Percentiles rank a stretch among this genome's conserved stretches.
phyloP scores from a whole-genome alignment of 1,140 invertebrate genomes.

The Tetramorium parvispinum region DNA sequence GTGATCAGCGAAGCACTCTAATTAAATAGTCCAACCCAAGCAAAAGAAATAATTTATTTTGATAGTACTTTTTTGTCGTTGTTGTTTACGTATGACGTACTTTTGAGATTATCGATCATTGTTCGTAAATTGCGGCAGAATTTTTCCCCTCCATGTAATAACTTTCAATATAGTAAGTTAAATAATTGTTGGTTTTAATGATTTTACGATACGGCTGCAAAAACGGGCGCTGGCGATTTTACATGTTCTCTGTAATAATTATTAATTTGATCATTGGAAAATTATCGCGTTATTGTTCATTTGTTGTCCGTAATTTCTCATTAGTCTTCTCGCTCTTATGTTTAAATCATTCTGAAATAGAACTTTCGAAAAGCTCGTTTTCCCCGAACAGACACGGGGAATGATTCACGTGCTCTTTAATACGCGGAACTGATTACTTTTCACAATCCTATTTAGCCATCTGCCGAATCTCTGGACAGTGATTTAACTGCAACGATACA shows the following conservation, averaged over 20 bases:
- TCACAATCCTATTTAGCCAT: slow-evolving; percentile 39
- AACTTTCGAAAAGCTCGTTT: slow-evolving; percentile 25
- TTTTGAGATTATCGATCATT: neutral
- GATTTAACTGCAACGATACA: slow-evolving; percentile 35
- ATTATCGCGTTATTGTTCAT: neutral
- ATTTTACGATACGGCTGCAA: neutral
- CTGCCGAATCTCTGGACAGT: slow-evolving; percentile 32
- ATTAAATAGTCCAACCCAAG: neutral
- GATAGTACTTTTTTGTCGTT: neutral
- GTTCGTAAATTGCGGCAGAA: neutral
- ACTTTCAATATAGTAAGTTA: neutral
- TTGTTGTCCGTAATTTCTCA: neutral
- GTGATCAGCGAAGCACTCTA: neutral
- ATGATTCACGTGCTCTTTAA: slow-evolving; percentile 26
- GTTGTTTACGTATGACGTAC: neutral
- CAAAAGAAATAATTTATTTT: neutral
- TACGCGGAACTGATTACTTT: slow-evolving; percentile 46
- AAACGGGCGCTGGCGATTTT: neutral
- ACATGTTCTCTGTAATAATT: neutral
- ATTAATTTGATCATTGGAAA: slow-evolving; percentile 21
- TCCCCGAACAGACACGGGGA: neutral
- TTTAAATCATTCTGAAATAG: slow-evolving; percentile 1
- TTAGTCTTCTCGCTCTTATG: neutral
- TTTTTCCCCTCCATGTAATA: neutral
- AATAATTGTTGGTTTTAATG: slow-evolving; percentile 23